phyloP scores from a whole-genome alignment of 2,888 invertebrate genomes.

The Pegoplata infirma region DNA sequence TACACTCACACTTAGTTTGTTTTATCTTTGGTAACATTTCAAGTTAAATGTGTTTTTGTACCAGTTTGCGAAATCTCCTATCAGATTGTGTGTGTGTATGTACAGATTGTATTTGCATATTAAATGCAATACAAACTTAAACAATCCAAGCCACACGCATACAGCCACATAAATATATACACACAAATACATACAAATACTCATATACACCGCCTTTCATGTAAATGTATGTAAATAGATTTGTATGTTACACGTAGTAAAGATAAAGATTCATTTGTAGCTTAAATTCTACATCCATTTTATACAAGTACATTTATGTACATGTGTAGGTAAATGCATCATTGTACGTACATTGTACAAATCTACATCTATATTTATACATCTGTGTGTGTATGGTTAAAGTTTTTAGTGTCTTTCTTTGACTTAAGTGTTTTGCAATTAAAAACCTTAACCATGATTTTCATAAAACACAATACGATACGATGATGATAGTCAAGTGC shows the following conservation, averaged over 20 bases:
- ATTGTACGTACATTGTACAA: not conserved
- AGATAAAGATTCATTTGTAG: constrained; percentile 59
- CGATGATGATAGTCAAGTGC: too few species aligned
- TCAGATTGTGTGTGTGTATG: constrained; percentile 6
- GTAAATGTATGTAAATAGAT: constrained; percentile 48
- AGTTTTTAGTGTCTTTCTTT: constrained; percentile 32
- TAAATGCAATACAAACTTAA: constrained; percentile 57
- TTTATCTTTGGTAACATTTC: not conserved
- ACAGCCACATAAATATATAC: constrained; percentile 10
- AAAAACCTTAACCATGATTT: constrained; percentile 46
- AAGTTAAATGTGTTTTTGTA: not conserved
- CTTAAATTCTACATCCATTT: constrained; percentile 29
- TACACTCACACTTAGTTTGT: too few species aligned
- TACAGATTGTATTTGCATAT: constrained; percentile 52
- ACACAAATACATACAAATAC: not conserved
- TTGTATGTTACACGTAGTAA: constrained; percentile 46
- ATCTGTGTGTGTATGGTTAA: not conserved
- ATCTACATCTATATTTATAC: not conserved
- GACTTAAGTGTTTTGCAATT: constrained; percentile 50
- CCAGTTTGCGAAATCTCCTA: not conserved
- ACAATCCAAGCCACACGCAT: constrained; percentile 47
- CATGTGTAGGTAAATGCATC: not conserved
- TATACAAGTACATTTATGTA: constrained; percentile 1
- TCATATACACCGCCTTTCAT: constrained; percentile 36
- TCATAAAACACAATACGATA: not conserved